Evolutionary conservation across 2,888 invertebrate genomes (phyloP).

Genomic region (Macropis europaea): DNA sequence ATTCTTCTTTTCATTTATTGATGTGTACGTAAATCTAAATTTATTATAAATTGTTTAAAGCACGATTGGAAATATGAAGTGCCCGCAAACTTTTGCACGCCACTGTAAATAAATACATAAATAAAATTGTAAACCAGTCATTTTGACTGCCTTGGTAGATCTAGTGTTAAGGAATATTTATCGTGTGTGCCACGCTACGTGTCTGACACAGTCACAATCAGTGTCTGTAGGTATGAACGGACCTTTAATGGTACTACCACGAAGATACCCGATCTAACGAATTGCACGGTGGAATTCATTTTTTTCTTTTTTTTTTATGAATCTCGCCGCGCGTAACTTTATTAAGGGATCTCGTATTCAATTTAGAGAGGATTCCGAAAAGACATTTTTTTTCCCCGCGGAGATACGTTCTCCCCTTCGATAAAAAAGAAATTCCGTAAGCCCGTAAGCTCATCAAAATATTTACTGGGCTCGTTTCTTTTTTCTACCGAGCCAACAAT

Average conservation of each 20-base stretch:
- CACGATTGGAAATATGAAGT: too few relatives aligned
- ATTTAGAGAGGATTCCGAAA: slow-evolving; percentile 59
- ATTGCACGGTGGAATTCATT: slow-evolving; percentile 36
- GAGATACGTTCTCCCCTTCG: slow-evolving; percentile 38
- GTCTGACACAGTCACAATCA: too few relatives aligned
- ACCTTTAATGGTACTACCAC: slow-evolving; percentile 1
- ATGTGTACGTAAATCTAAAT: too few relatives aligned
- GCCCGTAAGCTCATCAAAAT: slow-evolving; percentile 64
- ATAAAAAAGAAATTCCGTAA: slow-evolving; percentile 33
- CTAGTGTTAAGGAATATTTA: too few relatives aligned
- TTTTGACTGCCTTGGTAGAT: too few relatives aligned
- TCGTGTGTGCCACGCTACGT: too few relatives aligned
- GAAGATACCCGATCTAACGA: slow-evolving; percentile 27
- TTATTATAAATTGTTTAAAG: too few relatives aligned
- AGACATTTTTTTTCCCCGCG: slow-evolving; percentile 48
- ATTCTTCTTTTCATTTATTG: too few relatives aligned
- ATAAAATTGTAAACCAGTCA: too few relatives aligned
- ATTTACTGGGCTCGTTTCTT: slow-evolving; percentile 55
- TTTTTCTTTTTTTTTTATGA: background rate
- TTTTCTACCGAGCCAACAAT: slow-evolving; percentile 37
- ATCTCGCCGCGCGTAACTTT: slow-evolving; percentile 40
- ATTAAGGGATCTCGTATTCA: slow-evolving; percentile 63
- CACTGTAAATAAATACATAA: too few relatives aligned
- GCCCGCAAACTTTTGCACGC: too few relatives aligned
- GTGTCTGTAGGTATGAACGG: too few relatives aligned